Evolutionary conservation across 2,113 vertebrate genomes (phyloP).

Genomic region (Nibea coibor): DNA sequence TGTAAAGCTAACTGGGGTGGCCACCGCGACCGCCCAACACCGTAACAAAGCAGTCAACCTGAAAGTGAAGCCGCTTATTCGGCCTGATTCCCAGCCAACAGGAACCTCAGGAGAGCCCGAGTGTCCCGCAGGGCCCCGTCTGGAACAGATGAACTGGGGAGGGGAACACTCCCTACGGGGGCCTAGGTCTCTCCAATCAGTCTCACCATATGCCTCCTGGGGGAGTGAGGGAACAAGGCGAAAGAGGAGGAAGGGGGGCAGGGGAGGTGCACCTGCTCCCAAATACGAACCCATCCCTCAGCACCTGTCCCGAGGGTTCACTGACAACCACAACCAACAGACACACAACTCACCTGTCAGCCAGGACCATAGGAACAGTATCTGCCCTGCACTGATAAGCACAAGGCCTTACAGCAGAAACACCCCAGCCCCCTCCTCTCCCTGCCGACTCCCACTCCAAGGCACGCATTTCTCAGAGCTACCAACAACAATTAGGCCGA

Average conservation of each 20-base stretch:
- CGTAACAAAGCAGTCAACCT: constrained; percentile 73
- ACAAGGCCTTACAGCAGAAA: constrained; percentile 63
- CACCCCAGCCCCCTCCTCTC: constrained; percentile 8
- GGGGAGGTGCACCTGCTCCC: constrained; percentile 77
- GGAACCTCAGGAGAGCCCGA: constrained; percentile 61
- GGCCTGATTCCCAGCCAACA: constrained; percentile 73
- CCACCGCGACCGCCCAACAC: constrained; percentile 36
- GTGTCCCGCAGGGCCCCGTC: constrained; percentile 73
- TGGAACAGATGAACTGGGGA: constrained; percentile 81
- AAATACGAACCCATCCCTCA: constrained; percentile 76
- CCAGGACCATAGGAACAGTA: constrained; percentile 64
- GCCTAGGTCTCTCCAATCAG: constrained; percentile 74
- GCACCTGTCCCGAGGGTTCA: constrained; percentile 73
- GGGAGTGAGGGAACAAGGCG: constrained; percentile 65
- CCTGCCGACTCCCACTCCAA: constrained; percentile 44
- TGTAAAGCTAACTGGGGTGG: constrained; percentile 59
- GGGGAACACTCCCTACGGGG: constrained; percentile 70
- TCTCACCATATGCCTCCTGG: constrained; percentile 80
- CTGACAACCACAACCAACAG: constrained; percentile 52
- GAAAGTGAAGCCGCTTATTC: constrained; percentile 59
- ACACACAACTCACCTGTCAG: constrained; percentile 72
- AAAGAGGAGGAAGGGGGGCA: constrained; percentile 26
- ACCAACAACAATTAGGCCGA: constrained; percentile 63
- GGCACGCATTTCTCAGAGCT: constrained; percentile 52
- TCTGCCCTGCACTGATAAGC: constrained; percentile 78